A percentile compares a stretch with the other conserved stretches of the same genome.
Evolutionary conservation across 2,888 invertebrate genomes (phyloP).

Genomic region (Omphaloscelis lunosa): DNA sequence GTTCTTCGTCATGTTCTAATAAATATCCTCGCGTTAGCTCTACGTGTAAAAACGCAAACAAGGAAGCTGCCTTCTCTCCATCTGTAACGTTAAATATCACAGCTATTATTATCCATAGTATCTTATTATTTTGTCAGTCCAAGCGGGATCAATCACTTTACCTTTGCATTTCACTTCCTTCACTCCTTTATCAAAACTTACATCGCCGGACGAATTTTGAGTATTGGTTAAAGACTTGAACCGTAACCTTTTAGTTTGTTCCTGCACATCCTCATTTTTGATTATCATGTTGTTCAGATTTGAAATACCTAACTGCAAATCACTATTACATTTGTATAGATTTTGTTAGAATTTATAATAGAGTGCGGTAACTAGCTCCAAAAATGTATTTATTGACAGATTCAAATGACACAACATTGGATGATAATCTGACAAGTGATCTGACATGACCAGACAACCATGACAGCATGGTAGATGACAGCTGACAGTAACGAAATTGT

Average conservation of each 20-base stretch:
- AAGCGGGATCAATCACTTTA: conserved; percentile 56
- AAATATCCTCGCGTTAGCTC: conserved; percentile 98
- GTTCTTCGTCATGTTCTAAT: conserved; percentile 98
- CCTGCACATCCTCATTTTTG: conserved; percentile 84
- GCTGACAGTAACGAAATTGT: no score
- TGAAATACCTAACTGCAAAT: conserved; percentile 41
- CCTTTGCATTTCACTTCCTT: conserved; percentile 83
- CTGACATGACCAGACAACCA: conserved; percentile 4
- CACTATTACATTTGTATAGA: conserved; percentile 63
- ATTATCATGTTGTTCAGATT: conserved; percentile 73
- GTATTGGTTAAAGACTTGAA: conserved; percentile 83
- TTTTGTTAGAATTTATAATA: conserved; percentile 42
- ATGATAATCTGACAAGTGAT: background rate
- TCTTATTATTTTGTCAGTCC: background rate
- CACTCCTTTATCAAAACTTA: conserved; percentile 77
- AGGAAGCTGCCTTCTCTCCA: conserved; percentile 84
- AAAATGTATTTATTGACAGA: conserved; percentile 63
- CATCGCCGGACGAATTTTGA: conserved; percentile 81
- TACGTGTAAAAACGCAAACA: conserved; percentile 94
- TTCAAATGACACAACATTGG: conserved; percentile 49
- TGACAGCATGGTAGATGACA: background rate
- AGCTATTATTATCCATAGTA: background rate
- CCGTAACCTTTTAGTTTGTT: conserved; percentile 87
- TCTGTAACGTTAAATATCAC: conserved; percentile 75
- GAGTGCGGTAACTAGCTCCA: conserved; percentile 45